These are phyloP conservation scores for Pseudachorutes palmiensis DNA, from an alignment of 1,140 invertebrate genomes.

Conservation along the genomic window DNA sequence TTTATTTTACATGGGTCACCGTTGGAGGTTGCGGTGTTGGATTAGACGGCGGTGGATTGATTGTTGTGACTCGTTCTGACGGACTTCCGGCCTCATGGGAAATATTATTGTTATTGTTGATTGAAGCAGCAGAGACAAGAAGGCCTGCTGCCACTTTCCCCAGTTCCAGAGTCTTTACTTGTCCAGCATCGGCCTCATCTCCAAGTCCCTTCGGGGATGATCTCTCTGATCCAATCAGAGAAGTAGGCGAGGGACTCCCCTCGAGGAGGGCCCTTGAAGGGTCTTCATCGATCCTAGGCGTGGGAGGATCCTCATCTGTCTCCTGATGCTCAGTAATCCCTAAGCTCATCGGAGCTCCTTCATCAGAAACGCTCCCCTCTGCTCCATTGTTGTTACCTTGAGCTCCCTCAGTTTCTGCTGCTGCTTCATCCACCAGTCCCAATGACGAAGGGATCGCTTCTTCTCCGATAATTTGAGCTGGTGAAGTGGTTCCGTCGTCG, in stretches of 20 bases:
- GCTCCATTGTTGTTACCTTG: not conserved
- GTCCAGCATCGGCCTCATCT: conserved; percentile 17
- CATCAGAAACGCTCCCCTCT: not conserved
- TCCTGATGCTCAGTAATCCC: too few relatives aligned
- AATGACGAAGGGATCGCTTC: not conserved
- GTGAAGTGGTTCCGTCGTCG: not conserved
- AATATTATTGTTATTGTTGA: conserved; percentile 29
- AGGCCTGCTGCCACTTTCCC: conserved; percentile 36
- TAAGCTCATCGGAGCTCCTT: not conserved
- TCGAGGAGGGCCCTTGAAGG: not conserved
- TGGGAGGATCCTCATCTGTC: conserved; percentile 3
- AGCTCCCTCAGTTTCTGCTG: not conserved
- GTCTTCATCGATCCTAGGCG: not conserved
- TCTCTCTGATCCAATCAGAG: not conserved
- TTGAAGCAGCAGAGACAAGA: conserved; percentile 29
- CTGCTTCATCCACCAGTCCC: not conserved
- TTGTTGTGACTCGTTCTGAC: not conserved
- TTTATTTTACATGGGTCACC: not conserved
- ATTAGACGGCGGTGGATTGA: not conserved
- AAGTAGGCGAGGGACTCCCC: not conserved
- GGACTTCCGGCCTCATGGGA: not conserved
- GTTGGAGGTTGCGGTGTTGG: not conserved
- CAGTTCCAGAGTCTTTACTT: conserved; percentile 7
- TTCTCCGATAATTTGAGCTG: not conserved
- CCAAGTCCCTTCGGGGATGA: not conserved